Percentiles rank a stretch among this genome's conserved stretches.
phyloP scores from a whole-genome alignment of 1,140 invertebrate species.

The Halictus rubicundus region DNA sequence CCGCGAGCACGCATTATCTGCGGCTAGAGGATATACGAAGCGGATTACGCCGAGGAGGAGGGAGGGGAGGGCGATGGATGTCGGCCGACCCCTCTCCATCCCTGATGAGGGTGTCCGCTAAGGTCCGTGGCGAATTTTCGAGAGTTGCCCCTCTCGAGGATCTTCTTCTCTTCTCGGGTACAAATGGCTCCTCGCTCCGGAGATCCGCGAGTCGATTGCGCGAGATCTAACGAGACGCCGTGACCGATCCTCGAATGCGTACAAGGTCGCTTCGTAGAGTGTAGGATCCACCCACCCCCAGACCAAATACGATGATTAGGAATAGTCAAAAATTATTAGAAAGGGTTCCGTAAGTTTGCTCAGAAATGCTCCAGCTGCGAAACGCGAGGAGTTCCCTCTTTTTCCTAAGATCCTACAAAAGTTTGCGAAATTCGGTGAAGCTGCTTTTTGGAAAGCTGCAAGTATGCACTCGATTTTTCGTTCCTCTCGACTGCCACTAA shows the following conservation, averaged over 20 bases:
- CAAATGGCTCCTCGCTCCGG: background rate
- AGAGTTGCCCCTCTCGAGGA: conserved; percentile 51
- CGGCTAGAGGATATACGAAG: conserved; percentile 36
- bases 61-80: conserved; percentile 27
- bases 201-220: background rate
- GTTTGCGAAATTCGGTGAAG: too few relatives aligned
- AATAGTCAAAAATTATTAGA: too few relatives aligned
- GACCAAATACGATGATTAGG: too few relatives aligned
- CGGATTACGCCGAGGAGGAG: conserved; percentile 48
- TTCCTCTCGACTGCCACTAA: too few relatives aligned
- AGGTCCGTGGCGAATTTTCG: conserved; percentile 72
- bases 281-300: too few relatives aligned
- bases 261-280: too few relatives aligned
- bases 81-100: background rate
- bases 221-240: background rate
- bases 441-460: too few relatives aligned
- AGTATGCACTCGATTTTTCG: too few relatives aligned
- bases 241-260: background rate
- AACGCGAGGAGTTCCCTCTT: too few relatives aligned
- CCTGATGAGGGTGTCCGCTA: conserved; percentile 63
- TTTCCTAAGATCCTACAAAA: too few relatives aligned
- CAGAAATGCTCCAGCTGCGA: too few relatives aligned
- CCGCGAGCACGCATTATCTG: conserved; percentile 48
- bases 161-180: background rate
- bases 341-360: too few relatives aligned